Conservation (phyloP, 2,888 invertebrate genomes). For the Troides oblongomaculatus region DNA sequence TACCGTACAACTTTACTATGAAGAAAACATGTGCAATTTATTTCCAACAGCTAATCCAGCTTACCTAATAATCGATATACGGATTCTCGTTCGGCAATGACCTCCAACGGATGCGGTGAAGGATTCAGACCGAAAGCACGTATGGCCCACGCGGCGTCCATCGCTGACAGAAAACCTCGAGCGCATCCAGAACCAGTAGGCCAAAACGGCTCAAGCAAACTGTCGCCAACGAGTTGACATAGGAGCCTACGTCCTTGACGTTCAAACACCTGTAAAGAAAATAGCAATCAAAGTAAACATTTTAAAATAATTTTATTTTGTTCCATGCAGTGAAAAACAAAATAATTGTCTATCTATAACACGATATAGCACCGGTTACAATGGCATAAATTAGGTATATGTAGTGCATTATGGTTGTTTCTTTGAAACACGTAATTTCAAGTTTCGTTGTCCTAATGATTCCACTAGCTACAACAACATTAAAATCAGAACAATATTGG, state of each 20-base stretch:
- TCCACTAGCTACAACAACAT: too few species aligned
- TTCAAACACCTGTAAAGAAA: conserved; percentile 57
- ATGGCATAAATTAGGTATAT: too few species aligned
- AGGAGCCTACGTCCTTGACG: conserved; percentile 87
- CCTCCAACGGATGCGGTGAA: conserved; percentile 86
- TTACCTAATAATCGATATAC: conserved; percentile 88
- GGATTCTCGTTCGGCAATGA: conserved; percentile 96
- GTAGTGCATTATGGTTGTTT: too few species aligned
- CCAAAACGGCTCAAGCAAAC: conserved; percentile 98
- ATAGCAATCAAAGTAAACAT: neutral
- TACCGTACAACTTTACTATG: too few species aligned
- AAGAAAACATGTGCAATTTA: too few species aligned
- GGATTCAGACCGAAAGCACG: conserved; percentile 87
- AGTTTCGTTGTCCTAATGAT: too few species aligned
- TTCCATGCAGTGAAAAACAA: too few species aligned
- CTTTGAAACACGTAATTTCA: too few species aligned
- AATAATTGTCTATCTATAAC: too few species aligned
- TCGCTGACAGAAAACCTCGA: conserved; percentile 95
- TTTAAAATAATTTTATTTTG: too few species aligned
- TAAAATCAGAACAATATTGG: too few species aligned
- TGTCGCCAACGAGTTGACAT: conserved; percentile 96
- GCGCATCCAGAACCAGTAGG: conserved; percentile 99
- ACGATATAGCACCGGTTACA: too few species aligned
- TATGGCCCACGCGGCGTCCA: conserved; percentile 98
- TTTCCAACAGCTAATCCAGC: conserved; percentile 15